phyloP scores from a whole-genome alignment of 2,888 invertebrate genomes.

The Ophioninae sp. region DNA sequence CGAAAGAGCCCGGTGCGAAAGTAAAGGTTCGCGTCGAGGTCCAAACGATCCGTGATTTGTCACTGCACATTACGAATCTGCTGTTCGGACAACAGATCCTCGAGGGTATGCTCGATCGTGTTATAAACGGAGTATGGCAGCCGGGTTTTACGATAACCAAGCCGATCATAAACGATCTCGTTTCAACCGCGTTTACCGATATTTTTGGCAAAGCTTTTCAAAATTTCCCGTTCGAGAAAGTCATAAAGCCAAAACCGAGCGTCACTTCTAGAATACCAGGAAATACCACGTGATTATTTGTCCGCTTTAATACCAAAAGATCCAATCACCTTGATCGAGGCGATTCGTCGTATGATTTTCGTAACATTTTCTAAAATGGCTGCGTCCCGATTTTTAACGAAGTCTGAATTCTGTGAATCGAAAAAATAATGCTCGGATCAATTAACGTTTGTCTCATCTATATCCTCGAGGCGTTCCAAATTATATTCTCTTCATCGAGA shows the following conservation, averaged over 20 bases:
- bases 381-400: background rate
- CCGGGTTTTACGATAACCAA: slow-evolving; percentile 89
- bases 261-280: slow-evolving; percentile 49
- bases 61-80: slow-evolving; percentile 89
- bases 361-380: background rate
- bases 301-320: background rate
- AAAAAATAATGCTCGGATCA: background rate
- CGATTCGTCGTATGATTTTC: background rate
- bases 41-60: slow-evolving; percentile 89
- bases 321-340: background rate
- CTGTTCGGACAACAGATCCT: slow-evolving; percentile 86
- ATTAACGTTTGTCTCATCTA: background rate
- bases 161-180: slow-evolving; percentile 91
- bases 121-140: slow-evolving; percentile 92
- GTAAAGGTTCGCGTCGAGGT: slow-evolving; percentile 87
- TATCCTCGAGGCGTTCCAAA: background rate
- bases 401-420: background rate
- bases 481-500: background rate
- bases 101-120: slow-evolving; percentile 87
- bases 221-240: slow-evolving; percentile 87
- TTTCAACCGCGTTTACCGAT: slow-evolving; percentile 91
- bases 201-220: slow-evolving; percentile 90
- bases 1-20: slow-evolving; percentile 82
- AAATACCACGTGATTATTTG: slow-evolving; percentile 38
- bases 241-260: slow-evolving; percentile 81